Evolutionary conservation across 2,113 vertebrate genomes (phyloP).

Genomic region (Trochalopteron elliotii): DNA sequence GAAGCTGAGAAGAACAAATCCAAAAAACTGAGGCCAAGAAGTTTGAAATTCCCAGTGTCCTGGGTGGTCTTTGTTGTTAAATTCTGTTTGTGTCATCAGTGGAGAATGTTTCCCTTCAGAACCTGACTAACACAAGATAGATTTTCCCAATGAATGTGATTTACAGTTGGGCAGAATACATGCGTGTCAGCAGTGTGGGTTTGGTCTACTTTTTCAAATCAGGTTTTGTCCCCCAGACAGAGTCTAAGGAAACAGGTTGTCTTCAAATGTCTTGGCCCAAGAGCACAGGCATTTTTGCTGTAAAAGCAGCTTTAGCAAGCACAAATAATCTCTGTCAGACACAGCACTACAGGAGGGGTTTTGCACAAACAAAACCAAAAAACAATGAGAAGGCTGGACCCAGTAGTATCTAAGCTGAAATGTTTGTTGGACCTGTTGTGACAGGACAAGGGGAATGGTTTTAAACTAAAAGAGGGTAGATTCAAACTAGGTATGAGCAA

Average conservation of each 20-base stretch:
- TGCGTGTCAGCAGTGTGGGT: neutral
- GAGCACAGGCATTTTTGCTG: neutral
- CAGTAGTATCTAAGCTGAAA: neutral
- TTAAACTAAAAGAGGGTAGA: neutral
- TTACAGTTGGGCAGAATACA: neutral
- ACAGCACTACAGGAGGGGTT: neutral
- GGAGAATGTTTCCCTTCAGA: slow-evolving; percentile 15
- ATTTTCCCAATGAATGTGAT: neutral
- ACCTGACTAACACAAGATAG: neutral
- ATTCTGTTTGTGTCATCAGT: neutral
- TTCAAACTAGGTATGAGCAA: neutral
- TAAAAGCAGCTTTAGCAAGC: neutral
- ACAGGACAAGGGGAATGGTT: neutral
- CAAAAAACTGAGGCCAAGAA: slow-evolving; percentile 38
- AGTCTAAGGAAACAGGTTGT: neutral
- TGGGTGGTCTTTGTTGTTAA: slow-evolving; percentile 42
- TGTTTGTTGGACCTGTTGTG: neutral
- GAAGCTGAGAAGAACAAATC: neutral
- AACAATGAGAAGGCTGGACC: neutral
- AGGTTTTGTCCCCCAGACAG: neutral
- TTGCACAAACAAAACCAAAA: neutral
- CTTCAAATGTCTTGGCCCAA: neutral
- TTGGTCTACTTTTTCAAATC: neutral
- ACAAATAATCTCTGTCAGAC: neutral
- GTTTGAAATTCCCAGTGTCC: slow-evolving; percentile 19